These are phyloP conservation scores for Mylabris phalerata DNA, from an alignment of 1,140 invertebrate species.

Conservation along the genomic window DNA sequence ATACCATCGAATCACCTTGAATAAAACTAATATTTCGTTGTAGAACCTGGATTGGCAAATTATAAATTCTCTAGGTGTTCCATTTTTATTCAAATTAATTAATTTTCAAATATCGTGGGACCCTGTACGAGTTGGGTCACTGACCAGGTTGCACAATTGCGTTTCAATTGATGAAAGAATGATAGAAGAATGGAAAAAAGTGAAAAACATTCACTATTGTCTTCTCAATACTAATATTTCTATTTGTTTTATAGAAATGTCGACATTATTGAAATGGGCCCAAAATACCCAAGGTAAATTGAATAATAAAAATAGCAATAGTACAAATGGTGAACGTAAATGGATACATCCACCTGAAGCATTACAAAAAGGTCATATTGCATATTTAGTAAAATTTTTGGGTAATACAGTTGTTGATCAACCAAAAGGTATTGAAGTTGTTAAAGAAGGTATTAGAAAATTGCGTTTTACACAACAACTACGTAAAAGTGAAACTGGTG, in stretches of 20 bases:
- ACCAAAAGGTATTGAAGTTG: slow-evolving; percentile 94
- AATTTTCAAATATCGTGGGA: too few species aligned
- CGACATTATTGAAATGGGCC: slow-evolving; percentile 41
- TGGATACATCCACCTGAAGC: slow-evolving; percentile 93
- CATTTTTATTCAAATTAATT: too few species aligned
- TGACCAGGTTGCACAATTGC: too few species aligned
- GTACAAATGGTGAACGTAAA: slow-evolving; percentile 52
- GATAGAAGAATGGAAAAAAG: too few species aligned
- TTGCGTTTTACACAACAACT: slow-evolving; percentile 91
- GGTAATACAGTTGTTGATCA: slow-evolving; percentile 89
- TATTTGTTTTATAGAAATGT: slow-evolving; percentile 24
- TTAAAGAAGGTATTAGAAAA: slow-evolving; percentile 92
- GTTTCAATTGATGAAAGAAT: too few species aligned
- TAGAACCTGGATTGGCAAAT: too few species aligned
- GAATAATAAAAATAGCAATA: slow-evolving; percentile 34
- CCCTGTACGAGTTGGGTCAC: too few species aligned
- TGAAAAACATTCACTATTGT: too few species aligned
- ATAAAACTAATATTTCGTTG: too few species aligned
- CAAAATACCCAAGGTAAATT: slow-evolving; percentile 42
- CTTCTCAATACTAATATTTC: too few species aligned
- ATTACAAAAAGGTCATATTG: slow-evolving; percentile 89
- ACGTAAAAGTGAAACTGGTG: slow-evolving; percentile 81
- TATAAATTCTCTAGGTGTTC: too few species aligned
- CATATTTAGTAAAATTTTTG: slow-evolving; percentile 96
- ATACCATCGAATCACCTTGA: too few species aligned